Evolutionary conservation across 2,888 invertebrate species (phyloP).

Genomic region (Rhagophthalmus giganteus): DNA sequence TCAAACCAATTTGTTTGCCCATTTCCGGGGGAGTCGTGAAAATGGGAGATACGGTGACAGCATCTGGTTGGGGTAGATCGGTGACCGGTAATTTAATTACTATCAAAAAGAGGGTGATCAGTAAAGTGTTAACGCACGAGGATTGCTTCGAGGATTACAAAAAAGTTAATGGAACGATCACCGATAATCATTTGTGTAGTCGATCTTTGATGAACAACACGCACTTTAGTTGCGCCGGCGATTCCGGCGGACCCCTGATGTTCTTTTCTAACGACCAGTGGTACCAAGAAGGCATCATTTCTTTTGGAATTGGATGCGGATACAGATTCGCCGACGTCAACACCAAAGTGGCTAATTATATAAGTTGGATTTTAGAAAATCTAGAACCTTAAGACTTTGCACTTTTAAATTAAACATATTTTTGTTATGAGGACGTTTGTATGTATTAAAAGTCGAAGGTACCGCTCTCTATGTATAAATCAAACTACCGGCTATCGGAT

Average conservation of each 20-base stretch:
- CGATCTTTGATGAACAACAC: not conserved
- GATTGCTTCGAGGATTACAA: not conserved
- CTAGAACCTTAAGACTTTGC: no score
- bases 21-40: not conserved
- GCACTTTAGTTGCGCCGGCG: not conserved
- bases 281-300: constrained; percentile 2
- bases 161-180: not conserved
- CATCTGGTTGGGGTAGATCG: constrained; percentile 2
- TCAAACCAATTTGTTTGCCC: constrained; percentile 11
- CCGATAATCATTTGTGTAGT: not conserved
- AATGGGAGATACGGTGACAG: not conserved
- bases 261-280: not conserved
- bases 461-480: no score
- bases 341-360: constrained; percentile 2
- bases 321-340: constrained; percentile 1
- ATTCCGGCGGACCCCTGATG: constrained; percentile 5
- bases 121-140: not conserved
- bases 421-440: no score
- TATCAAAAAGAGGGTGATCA: constrained; percentile 4
- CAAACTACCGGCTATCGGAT: no score
- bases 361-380: constrained; percentile 3
- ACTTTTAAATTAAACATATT: no score
- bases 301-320: constrained; percentile 2
- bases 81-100: not conserved
- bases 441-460: no score